Evolutionary conservation across 2,797 vertebrate species (phyloP), one percentile per base, ranked within the genome.

Genomic region (Micropoecilia bifurca): DNA sequence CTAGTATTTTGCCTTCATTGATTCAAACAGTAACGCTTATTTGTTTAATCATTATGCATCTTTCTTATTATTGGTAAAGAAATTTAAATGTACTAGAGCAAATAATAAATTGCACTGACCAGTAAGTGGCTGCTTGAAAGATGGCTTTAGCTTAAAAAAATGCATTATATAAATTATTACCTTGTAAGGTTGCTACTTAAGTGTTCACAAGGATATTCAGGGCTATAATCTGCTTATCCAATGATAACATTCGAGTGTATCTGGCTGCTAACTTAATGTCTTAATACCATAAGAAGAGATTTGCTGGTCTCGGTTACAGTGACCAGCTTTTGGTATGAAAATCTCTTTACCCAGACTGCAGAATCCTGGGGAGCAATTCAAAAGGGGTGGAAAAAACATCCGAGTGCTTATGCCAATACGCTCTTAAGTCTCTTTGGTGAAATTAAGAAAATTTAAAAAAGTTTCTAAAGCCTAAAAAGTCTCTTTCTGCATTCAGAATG

Each of bases 221-320:
- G 73, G 59, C 75, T 75, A 30, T 95, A 91, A 93, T 94, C 92
- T 89, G 73, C 85, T 90, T 91, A 94, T 87, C 80, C 73, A 66
- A 77, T 83, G 77, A 92, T 92, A 93, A 88, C 87, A 82, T 90
- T 87, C 85, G 57, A 45, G 80, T 90, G 87, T 79, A 83, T 85
- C 90, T 80, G 88, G 85, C 86, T 89, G 80, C 87, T 82, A 87
- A 85, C 85, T 90, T 90, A 85, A 80, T 73, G 76, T 91, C 89
- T 88, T 93, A 92, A 92, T 91, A 80, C 90, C 85, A 82, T 92
- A 90, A 91, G 88, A 90, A 77, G 89, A 90, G 88, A 93, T 93
- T 93, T 92, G 30, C 87, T 85, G 71, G 2, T 87, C 90, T 91
- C 69, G 68, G 85, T 89, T 92, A 91, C 88, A 88, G 83, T 91